A percentile compares a stretch with the other conserved stretches of the same genome.
Conservation (phyloP, 2,113 vertebrate genomes). For the Bubo blakistoni region DNA sequence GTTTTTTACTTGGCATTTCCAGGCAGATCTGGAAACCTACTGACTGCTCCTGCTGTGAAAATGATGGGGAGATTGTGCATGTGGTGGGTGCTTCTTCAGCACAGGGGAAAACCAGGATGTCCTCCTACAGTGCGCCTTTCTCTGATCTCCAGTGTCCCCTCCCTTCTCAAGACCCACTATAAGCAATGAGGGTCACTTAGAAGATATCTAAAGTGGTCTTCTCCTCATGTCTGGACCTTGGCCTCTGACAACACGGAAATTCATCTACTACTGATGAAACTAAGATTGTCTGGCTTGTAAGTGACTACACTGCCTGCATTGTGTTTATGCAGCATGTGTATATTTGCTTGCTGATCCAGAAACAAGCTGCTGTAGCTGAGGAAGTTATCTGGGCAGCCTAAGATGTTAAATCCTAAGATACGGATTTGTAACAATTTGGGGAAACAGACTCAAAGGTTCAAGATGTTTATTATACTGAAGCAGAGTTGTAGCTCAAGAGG, state of each 20-base stretch:
- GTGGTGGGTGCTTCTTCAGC: background rate
- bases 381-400: background rate
- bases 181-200: background rate
- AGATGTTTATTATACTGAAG: background rate
- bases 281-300: constrained; percentile 4
- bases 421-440: background rate
- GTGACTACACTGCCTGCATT: background rate
- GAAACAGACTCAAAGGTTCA: background rate
- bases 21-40: background rate
- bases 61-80: background rate
- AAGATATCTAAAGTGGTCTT: background rate
- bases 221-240: background rate
- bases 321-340: background rate
- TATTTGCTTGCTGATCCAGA: background rate
- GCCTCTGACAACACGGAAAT: background rate
- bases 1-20: background rate
- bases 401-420: background rate
- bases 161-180: background rate
- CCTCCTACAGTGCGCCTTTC: background rate
- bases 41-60: background rate
- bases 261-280: background rate
- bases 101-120: background rate
- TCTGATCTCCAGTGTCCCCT: background rate
- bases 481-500: background rate
- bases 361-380: background rate